phyloP scores from a whole-genome alignment of 2,888 invertebrate species.

The Cosmopolites sordidus region DNA sequence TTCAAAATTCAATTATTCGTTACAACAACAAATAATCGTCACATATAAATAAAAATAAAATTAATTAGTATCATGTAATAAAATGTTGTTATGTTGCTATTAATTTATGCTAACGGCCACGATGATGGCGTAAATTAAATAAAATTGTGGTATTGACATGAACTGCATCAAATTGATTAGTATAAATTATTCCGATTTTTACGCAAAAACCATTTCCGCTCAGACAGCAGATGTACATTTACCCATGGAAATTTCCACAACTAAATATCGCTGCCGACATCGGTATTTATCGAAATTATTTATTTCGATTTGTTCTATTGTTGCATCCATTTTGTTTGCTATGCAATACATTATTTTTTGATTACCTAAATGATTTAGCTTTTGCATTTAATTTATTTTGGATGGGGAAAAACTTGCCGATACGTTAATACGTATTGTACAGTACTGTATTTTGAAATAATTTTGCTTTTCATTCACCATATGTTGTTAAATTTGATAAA shows the following conservation, averaged over 20 bases:
- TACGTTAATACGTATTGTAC: too few species aligned
- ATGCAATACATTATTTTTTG: neutral
- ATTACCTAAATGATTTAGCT: neutral
- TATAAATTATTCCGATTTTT: constrained; percentile 1
- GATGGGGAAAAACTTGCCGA: too few species aligned
- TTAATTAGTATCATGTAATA: too few species aligned
- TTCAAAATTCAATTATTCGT: too few species aligned
- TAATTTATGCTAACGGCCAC: too few species aligned
- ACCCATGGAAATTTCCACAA: neutral
- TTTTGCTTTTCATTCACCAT: too few species aligned
- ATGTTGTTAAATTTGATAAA: too few species aligned
- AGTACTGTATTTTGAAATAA: too few species aligned
- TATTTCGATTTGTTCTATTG: neutral
- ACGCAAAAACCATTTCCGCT: neutral
- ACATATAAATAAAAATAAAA: too few species aligned
- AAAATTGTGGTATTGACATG: constrained; percentile 1
- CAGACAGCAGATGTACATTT: constrained; percentile 2
- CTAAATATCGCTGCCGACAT: neutral
- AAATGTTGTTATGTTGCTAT: too few species aligned
- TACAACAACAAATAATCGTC: too few species aligned
- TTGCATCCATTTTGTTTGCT: neutral
- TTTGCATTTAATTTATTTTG: neutral
- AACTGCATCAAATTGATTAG: constrained; percentile 1
- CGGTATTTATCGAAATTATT: neutral
- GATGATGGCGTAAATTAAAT: neutral